Conservation (phyloP, 2,797 vertebrate genomes). For the Muscicapa comitata region DNA sequence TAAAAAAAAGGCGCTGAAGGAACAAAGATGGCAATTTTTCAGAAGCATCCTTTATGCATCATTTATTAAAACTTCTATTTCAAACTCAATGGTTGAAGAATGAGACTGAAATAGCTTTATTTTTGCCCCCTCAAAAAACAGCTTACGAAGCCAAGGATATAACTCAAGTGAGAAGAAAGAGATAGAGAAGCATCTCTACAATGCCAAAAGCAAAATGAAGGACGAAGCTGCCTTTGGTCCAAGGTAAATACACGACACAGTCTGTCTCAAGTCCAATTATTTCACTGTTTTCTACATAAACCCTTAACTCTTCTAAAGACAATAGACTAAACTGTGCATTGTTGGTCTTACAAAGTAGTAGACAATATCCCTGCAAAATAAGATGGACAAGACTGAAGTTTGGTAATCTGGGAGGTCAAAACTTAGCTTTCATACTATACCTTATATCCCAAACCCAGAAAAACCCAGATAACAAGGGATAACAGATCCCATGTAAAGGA, state of each 20-base stretch:
- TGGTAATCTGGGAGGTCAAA: background rate
- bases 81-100: background rate
- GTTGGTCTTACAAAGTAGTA: background rate
- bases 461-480: background rate
- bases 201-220: background rate
- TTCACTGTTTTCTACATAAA: background rate
- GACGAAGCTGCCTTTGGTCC: background rate
- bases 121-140: background rate
- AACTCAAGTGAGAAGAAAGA: background rate
- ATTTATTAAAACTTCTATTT: background rate
- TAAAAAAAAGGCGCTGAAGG: background rate
- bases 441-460: background rate
- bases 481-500: background rate
- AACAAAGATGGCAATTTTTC: background rate
- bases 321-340: background rate
- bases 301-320: background rate
- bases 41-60: background rate
- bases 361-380: background rate
- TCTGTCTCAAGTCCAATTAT: background rate
- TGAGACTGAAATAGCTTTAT: background rate
- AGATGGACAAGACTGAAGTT: background rate
- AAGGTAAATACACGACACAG: background rate
- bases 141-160: background rate
- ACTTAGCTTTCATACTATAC: background rate
- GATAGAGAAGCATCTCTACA: background rate